Percentiles rank a stretch among this genome's conserved stretches.
These are phyloP conservation scores for Aulostomus chinensis DNA, from an alignment of 2,797 vertebrate species.

Conservation along the genomic window DNA sequence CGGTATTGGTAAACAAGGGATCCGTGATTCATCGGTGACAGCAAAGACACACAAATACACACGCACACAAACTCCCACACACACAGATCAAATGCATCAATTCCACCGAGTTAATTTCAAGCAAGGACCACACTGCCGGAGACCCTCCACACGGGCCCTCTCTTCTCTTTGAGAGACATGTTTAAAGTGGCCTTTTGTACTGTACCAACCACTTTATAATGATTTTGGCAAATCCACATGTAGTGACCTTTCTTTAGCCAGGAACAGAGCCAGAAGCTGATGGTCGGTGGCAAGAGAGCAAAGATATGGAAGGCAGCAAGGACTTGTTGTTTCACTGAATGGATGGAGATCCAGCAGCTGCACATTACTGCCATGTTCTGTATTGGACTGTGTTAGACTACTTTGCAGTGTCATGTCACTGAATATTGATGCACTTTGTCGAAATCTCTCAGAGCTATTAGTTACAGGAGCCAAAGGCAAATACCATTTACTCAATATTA, in stretches of 20 bases:
- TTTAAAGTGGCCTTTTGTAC: slow-evolving; percentile 48
- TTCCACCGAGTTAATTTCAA: slow-evolving; percentile 22
- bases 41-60: slow-evolving; percentile 15
- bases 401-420: slow-evolving; percentile 63
- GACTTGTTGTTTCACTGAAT: slow-evolving; percentile 8
- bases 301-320: slow-evolving; percentile 8
- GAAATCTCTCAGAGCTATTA: slow-evolving; percentile 65
- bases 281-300: not conserved
- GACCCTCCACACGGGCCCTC: not conserved
- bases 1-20: slow-evolving; percentile 48
- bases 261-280: not conserved
- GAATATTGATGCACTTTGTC: slow-evolving; percentile 76
- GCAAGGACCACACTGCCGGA: slow-evolving; percentile 22
- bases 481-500: slow-evolving; percentile 42
- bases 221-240: slow-evolving; percentile 25
- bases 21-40: slow-evolving; percentile 44
- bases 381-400: slow-evolving; percentile 53
- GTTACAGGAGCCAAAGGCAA: slow-evolving; percentile 71
- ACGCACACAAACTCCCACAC: slow-evolving; percentile 30
- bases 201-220: slow-evolving; percentile 29
- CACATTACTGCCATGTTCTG: slow-evolving; percentile 51
- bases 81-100: slow-evolving; percentile 42
- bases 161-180: slow-evolving; percentile 8
- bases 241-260: slow-evolving; percentile 24
- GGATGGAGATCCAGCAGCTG: slow-evolving; percentile 39